Base-by-base conservation (phyloP, 2,888 invertebrate genomes). In the Cryptosula pallasiana region DNA sequence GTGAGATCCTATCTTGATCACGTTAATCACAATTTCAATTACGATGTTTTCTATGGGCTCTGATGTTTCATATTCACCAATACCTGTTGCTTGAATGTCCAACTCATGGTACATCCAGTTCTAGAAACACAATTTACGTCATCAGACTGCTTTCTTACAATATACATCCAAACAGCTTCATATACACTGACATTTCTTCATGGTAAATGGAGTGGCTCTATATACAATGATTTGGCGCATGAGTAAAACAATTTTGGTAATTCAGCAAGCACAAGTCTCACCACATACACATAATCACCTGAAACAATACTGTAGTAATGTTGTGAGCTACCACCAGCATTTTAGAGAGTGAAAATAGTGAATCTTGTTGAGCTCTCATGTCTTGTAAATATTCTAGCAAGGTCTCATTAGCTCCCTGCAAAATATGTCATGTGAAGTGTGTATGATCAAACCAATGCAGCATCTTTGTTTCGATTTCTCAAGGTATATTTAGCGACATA, bases 21-120 rank as follows among this genome's bases (percentile, higher is more conserved):
- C 76, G 74, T 83, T 82, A 57, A 76, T 74, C 0, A 82, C 75
- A 13, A 81, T 75, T 72, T 83, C 83, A 5, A 79, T 74, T 20
- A 81, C 78, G 13, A 82, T 74, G 73, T 79, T 80, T 35, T 81
- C 80, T 13, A 77, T 75, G 1, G 76, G 75, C 57, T 82, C 82
- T 5, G 77, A 75, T 2, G 80, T 77, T 58, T 83, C 82, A 71
- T 79, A 82, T 9, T 79, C 76, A 71, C 82, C 82, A 72, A 82
- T 75, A 35, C 79, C 77, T 20, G 80, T 80, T 20, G 82, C 80
- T 72, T 81, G 77, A 45, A 83, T 82, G 72, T 83, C 82, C 70
- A 83, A 73, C 9, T 78, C 77, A 13, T 81, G 76, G 74, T 76
- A 81, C 71, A 76, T 77, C 83, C 82, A 82, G 57, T 78, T 76